Base-by-base conservation (phyloP, 2,113 vertebrate species). In the Echinops telfairi region DNA sequence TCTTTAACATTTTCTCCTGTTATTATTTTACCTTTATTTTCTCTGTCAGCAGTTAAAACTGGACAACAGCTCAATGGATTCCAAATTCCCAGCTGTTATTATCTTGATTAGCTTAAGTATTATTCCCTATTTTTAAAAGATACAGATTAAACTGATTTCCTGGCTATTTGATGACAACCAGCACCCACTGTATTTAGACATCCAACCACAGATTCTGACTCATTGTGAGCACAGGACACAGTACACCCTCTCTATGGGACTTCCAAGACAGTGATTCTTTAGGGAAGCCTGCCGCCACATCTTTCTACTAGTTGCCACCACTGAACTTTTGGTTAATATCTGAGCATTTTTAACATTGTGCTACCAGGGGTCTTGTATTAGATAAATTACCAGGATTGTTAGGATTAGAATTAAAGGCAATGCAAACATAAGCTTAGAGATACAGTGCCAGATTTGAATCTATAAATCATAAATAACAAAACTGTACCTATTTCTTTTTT, bases 81-180 rank as follows among this genome's bases (percentile, higher is more conserved):
- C 23, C 25, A 93, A 36, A 6, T 95, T 29, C 33, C 43, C 81
- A 95, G 78, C 91, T 38, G 95, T 92, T 84, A 86, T 90, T 95
- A 83, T 96, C 96, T 76, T 53, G 66, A 73, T 83, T 81, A 91
- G 43, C 92, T 95, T 1, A 95, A 79, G 86, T 95, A 84, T 40
- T 40, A n/a, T 71, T 73, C 76, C 83, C 64, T 93, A 89, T 95
- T 12, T 77, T 79, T 80, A 6, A 96, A 89, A 86, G 80, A 90
- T 77, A 33, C 25, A 90, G 79, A 86, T 94, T 62, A 96, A 97
- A 17, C 7, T 94, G 36, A 77, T 94, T 95, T 96, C n/a, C 85
- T 86, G 60, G 64, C 96, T 78, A 31, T 20, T 6, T 90, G 68
- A 0, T 93, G 91, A 11, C 47, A 53, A 53, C 12, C 47, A 53